phyloP scores from a whole-genome alignment of 2,888 invertebrate species.

The Zaprionus obscuricornis region DNA sequence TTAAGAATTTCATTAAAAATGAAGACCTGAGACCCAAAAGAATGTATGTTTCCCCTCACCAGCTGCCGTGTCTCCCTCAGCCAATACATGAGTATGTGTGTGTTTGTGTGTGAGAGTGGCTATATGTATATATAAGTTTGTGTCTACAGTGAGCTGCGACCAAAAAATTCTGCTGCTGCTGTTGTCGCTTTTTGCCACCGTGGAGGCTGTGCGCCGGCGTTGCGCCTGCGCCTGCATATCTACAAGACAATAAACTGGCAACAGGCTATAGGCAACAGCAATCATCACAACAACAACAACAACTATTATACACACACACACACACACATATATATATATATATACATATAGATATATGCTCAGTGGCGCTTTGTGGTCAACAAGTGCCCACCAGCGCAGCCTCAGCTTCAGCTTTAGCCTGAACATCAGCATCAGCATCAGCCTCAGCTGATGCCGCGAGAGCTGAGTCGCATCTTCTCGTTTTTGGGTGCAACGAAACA shows the following conservation, averaged over 20 bases:
- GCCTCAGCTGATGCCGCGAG: conserved; percentile 2
- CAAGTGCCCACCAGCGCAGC: conserved; percentile 69
- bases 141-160: conserved; percentile 36
- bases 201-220: conserved; percentile 78
- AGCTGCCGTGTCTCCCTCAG: not conserved
- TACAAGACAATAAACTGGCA: conserved; percentile 76
- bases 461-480: conserved; percentile 63
- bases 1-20: conserved; percentile 82
- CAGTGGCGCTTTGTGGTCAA: conserved; percentile 59
- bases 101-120: too few relatives aligned
- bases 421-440: too few relatives aligned
- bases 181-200: conserved; percentile 78
- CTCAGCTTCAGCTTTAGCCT: conserved; percentile 24
- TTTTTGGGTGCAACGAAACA: conserved; percentile 80
- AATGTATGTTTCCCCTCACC: conserved; percentile 61
- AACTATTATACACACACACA: conserved; percentile 24
- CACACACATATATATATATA: conserved; percentile 4
- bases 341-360: conserved; percentile 4
- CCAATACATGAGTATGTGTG: too few relatives aligned
- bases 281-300: conserved; percentile 29
- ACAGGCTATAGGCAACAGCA: conserved; percentile 36
- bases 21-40: conserved; percentile 80
- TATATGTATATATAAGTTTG: conserved; percentile 12
- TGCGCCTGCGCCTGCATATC: conserved; percentile 75
- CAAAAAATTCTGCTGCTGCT: conserved; percentile 62